Conservation (phyloP, 2,888 invertebrate genomes). For the Hemaris fuciformis region DNA sequence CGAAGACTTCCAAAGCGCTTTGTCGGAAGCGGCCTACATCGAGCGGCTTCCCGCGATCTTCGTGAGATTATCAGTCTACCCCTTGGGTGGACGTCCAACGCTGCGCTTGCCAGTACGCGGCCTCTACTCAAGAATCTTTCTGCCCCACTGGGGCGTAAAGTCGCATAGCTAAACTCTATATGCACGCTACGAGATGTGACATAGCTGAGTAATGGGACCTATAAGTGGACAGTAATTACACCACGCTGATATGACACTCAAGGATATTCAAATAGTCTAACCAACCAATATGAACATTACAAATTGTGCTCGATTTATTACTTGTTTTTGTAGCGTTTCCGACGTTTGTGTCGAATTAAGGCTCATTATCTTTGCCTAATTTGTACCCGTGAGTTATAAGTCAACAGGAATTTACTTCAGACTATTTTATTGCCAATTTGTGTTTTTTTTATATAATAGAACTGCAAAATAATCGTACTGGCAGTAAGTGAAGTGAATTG, state of each 20-base stretch:
- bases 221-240: slow-evolving; percentile 14
- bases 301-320: slow-evolving; percentile 4
- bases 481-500: too few species aligned
- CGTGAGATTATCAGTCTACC: too few species aligned
- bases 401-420: not conserved
- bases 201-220: slow-evolving; percentile 4
- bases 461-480: too few species aligned
- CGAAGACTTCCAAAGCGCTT: too few species aligned
- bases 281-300: not conserved
- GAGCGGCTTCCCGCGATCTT: too few species aligned
- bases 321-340: not conserved
- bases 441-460: too few species aligned
- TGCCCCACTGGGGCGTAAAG: too few species aligned
- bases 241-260: slow-evolving; percentile 5
- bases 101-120: too few species aligned
- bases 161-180: not conserved
- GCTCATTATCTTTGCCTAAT: not conserved
- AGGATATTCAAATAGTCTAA: slow-evolving; percentile 13
- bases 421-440: too few species aligned
- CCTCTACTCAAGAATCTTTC: too few species aligned
- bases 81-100: too few species aligned
- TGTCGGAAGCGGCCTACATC: too few species aligned
- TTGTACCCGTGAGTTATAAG: not conserved
- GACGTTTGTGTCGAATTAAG: not conserved
- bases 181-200: slow-evolving; percentile 7